Percentiles rank a stretch among this genome's conserved stretches.
These are phyloP conservation scores for Orthonychiurus folsomi DNA, from an alignment of 2,888 invertebrate species.

Conservation along the genomic window DNA sequence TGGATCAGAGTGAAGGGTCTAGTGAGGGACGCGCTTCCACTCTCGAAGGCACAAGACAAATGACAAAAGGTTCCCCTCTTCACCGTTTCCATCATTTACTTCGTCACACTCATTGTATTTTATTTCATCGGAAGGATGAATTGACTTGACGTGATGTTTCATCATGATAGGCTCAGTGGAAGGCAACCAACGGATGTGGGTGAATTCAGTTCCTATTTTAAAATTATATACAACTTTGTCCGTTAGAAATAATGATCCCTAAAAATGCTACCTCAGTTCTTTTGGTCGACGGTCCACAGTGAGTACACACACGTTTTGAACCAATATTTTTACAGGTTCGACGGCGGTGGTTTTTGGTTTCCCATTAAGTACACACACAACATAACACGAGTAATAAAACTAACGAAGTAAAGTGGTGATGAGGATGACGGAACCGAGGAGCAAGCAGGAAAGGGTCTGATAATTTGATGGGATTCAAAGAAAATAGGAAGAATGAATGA, in stretches of 20 bases:
- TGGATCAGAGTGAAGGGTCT: neutral
- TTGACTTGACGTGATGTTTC: constrained; percentile 1
- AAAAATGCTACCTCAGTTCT: neutral
- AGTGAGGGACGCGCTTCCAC: neutral
- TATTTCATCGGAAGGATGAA: neutral
- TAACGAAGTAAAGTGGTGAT: neutral
- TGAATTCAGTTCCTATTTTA: constrained; percentile 1
- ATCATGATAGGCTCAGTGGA: no score
- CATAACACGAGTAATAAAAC: neutral
- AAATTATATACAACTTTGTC: neutral
- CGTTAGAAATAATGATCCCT: neutral
- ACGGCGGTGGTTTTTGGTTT: neutral
- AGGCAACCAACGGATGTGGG: neutral
- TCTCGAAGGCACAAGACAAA: neutral
- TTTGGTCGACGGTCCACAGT: neutral
- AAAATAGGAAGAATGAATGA: neutral
- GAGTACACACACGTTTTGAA: neutral
- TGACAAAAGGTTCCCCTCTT: neutral
- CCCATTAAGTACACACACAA: neutral
- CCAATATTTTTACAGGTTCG: neutral
- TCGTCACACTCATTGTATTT: neutral
- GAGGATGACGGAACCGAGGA: no score
- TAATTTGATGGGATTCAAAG: neutral
- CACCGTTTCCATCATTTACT: neutral
- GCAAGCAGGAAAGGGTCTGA: neutral